Percentiles rank a stretch among this genome's conserved stretches.
phyloP scores from a whole-genome alignment of 2,113 vertebrate species.

The Pelecanus crispus region DNA sequence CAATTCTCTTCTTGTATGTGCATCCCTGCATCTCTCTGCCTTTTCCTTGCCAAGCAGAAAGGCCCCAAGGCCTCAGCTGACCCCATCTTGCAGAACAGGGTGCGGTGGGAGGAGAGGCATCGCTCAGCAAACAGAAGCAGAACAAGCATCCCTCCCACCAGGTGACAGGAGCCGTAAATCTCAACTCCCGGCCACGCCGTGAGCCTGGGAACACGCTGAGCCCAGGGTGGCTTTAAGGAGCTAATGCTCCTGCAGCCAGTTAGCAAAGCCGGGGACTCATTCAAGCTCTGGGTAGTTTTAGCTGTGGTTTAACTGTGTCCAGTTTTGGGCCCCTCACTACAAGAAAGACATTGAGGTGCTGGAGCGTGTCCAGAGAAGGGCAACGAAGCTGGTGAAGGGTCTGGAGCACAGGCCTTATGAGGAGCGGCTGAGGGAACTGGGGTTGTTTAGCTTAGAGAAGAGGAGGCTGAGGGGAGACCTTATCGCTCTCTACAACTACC shows the following conservation, averaged over 20 bases:
- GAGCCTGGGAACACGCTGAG: background rate
- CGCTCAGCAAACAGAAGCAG: background rate
- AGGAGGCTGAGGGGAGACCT: no score
- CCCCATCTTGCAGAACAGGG: background rate
- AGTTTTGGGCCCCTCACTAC: no score
- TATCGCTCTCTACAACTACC: no score
- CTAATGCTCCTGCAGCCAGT: background rate
- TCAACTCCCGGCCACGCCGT: accelerated
- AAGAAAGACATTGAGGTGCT: no score
- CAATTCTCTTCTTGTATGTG: background rate
- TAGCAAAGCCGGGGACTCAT: background rate
- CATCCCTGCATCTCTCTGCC: background rate
- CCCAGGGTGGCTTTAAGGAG: background rate
- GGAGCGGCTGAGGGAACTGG: no score
- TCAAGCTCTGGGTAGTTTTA: background rate
- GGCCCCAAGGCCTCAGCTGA: background rate
- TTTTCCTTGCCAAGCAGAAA: background rate
- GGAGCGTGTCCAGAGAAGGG: no score
- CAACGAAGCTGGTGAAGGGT: no score
- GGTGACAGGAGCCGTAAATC: background rate
- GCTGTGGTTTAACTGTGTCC: background rate
- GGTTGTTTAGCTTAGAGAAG: no score
- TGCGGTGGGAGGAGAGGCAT: background rate
- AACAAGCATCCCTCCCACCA: background rate
- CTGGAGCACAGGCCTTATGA: no score